Base-by-base conservation (phyloP, 2,113 vertebrate genomes). In the Oxygymnocypris stewartii region DNA sequence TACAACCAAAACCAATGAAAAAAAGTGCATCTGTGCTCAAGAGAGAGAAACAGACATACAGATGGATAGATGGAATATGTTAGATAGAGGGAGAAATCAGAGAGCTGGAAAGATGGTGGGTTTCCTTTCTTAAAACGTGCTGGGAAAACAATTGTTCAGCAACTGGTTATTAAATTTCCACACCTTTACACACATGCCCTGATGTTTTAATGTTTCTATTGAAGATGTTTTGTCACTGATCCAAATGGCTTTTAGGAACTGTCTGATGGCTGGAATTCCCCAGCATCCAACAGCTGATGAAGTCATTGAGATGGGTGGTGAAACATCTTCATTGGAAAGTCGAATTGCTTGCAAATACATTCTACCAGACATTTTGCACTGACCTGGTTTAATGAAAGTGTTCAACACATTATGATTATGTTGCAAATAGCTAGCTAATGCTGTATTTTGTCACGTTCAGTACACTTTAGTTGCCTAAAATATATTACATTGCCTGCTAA, bases 21-120 rank as follows among this genome's bases (percentile, higher is more conserved):
- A 89, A 82, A 28, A 10, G 28, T 69, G 63, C 80, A 69, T 71
- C 81, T 69, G 80, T 44, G 82, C 79, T 88, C 20, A 90, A 77
- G 86, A 54, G 87, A 89, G 84, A 85, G 42, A 88, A 89, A 84
- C 71, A 89, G 82, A 89, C 47, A 73, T 84, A 25, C 65, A 87
- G 65, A 84, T 44, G 69, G 42, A 49, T 78, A 37, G 37, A 71
- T 63, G 35, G 67, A 37, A 80, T 73, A 76, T 71, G 54, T 86
- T 16, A 59, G 63, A 87, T 90, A 87, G 16, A 23, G 57, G 82
- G 84, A 75, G 88, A 86, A 80, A 77, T 82, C 84, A 84, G 79
- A 86, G 42, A 47, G 65, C 81, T 49, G 59, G 59, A 65, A 63
- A 65, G 59, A 81, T 65, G 40, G 44, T 63, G 25, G 57, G 37